Percentiles rank a stretch among this genome's conserved stretches.
Conservation (phyloP, 2,113 vertebrate species). For the Rhynchopsitta pachyrhyncha region DNA sequence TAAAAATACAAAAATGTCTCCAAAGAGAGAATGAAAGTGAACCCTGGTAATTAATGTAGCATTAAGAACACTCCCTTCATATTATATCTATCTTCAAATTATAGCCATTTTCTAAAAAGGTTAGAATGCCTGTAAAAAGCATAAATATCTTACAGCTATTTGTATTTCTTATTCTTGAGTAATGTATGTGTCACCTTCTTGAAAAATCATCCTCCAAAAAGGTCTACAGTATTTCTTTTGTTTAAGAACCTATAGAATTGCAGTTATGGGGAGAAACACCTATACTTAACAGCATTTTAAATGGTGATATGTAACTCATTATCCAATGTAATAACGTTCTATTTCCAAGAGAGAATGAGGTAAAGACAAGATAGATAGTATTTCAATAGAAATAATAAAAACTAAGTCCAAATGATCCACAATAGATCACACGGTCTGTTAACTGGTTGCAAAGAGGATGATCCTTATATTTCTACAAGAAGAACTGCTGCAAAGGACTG, state of each 20-base stretch:
- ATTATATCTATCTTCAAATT: conserved; percentile 58
- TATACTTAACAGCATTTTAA: conserved; percentile 17
- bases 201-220: conserved; percentile 38
- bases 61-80: conserved; percentile 66
- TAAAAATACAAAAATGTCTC: conserved; percentile 67
- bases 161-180: conserved; percentile 44
- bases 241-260: conserved; percentile 25
- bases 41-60: conserved; percentile 65
- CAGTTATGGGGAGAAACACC: neutral
- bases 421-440: neutral
- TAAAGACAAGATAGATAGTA: neutral
- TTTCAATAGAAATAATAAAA: neutral
- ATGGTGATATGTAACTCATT: neutral
- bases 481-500: neutral
- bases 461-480: neutral
- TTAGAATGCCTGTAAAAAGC: conserved; percentile 49
- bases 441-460: neutral
- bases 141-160: conserved; percentile 49
- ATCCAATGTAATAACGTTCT: neutral
- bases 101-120: conserved; percentile 71
- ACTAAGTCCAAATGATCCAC: neutral
- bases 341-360: neutral
- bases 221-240: conserved; percentile 12
- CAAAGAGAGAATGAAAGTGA: conserved; percentile 56
- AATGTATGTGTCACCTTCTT: conserved; percentile 21